Evolutionary conservation across 2,797 vertebrate species (phyloP), one percentile per base, ranked within the genome.

Genomic region (Molothrus ater): DNA sequence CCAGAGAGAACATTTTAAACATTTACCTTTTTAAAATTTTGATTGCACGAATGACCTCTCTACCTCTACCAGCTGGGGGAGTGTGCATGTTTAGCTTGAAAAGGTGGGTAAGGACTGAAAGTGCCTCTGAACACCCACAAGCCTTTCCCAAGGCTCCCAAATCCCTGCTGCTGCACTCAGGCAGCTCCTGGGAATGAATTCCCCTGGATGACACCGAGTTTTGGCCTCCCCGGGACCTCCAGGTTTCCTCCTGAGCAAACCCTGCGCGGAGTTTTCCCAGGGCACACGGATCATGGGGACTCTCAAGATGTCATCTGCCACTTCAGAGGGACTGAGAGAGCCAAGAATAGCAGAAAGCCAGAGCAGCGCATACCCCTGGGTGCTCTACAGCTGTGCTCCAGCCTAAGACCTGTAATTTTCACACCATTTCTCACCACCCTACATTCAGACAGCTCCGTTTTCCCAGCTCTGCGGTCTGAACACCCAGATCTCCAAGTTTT

Each of bases 301-400:
- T 93, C 90, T 92, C 82, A 66, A 53, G 94, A 93, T 94, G 96
- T 95, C 95, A 90, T 96, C 93, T 92, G 87, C 93, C 94, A 95
- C 96, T 96, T 96, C 87, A 89, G 83, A 91, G 74, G 84, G 73
- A 95, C 78, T 11, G 2, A 21, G 87, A 43, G 87, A 95, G 96
- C 95, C 94, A 96, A 97, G 91, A 97, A 97, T 89, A 95, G 94
- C 95, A 95, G 81, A 95, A 72, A 92, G 50, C 53, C 94, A 59
- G 75, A 51, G 90, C 89, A 93, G 75, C 1, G 0, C 84, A 63
- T 93, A 60, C 94, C 88, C 94, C 83, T 93, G 96, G 95, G 96
- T 95, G 91, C 94, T 80, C 84, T 32, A 71, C 88, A 87, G 94
- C 90, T 83, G 93, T 12, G 68, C 79, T 93, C 20, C 15, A 74